Evolutionary conservation across 2,888 invertebrate species (phyloP), one percentile per base, ranked within the genome.

Genomic region (Tipula confusa): DNA sequence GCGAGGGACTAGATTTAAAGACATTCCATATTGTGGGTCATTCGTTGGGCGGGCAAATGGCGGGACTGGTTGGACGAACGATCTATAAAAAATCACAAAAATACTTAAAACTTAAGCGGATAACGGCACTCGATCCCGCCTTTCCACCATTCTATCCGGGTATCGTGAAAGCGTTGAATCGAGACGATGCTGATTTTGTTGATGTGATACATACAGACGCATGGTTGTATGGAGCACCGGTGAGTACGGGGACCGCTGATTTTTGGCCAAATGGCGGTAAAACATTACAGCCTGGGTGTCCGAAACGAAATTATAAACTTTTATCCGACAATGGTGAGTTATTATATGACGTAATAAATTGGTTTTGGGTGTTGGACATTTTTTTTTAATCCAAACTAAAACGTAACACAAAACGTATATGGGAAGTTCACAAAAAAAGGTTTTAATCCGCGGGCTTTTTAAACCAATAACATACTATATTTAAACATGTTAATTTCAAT

Each of bases 201-300:
- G 91, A 93, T 87, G 90, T 93, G 6, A 93, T 93, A 84, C 93
- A 93, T 86, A 92, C 93, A 0, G 92, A 93, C 85, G 91, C 91
- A 0, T 91, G 91, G 0, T 89, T 89, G 0, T 91, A 91, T 83
- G 92, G 92, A 0, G 91, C 91, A 0, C 91, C 91, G 0, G 89
- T 90, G 0, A 85, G 87, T 5, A 91, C 91, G 0, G 91, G 91
- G 1, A 90, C 90, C 0, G 91, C 88, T 0, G 91, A 92, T 86
- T 91, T 92, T 87, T 92, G 84, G 85, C 85, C 85, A 64, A 86
- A 86, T 82, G 84, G 84, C 4, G 86, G 86, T 4, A 85, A 83
- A 82, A 84, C 85, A 2, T 79, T 86, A 15, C 86, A 86, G 38
- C 86, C 86, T 2, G 86, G 86, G 1, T 86, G 86, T 79, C 86